These are phyloP conservation scores for Centropristis striata DNA, from an alignment of 2,113 vertebrate genomes.

Conservation along the genomic window DNA sequence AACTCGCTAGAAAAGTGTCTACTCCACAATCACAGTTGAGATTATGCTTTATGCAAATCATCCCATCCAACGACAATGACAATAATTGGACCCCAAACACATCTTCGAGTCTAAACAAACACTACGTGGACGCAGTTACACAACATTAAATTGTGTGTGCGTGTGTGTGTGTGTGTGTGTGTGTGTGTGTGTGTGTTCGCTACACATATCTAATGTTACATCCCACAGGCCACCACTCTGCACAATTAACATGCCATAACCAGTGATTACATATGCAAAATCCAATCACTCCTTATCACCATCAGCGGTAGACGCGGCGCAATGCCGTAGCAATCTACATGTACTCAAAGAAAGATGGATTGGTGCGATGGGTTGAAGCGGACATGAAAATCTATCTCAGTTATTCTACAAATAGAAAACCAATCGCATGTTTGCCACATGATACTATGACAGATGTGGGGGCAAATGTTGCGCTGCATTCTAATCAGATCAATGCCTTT, in stretches of 20 bases:
- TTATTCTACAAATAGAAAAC: slow-evolving; percentile 80
- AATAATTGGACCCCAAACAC: slow-evolving; percentile 51
- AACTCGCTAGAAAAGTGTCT: slow-evolving; percentile 2
- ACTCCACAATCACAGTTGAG: slow-evolving; percentile 46
- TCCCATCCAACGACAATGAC: slow-evolving; percentile 23
- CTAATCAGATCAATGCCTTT: slow-evolving; percentile 71
- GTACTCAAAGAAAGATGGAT: slow-evolving; percentile 78
- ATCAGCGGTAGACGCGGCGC: slow-evolving; percentile 50
- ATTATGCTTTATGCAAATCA: slow-evolving; percentile 45
- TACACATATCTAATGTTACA: slow-evolving; percentile 53
- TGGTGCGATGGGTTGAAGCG: slow-evolving; percentile 39
- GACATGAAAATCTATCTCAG: slow-evolving; percentile 79
- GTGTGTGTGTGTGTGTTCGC: not conserved
- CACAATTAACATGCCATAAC: slow-evolving; percentile 78
- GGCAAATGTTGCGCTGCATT: slow-evolving; percentile 56
- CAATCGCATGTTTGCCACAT: slow-evolving; percentile 77
- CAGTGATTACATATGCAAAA: slow-evolving; percentile 77
- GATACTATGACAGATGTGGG: slow-evolving; percentile 80
- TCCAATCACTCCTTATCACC: slow-evolving; percentile 74
- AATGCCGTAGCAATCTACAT: slow-evolving; percentile 54
- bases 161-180: not conserved
- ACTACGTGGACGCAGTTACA: slow-evolving; percentile 23
- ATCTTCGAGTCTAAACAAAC: slow-evolving; percentile 46
- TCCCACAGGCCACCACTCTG: slow-evolving; percentile 68
- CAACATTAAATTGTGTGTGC: slow-evolving; percentile 6